These are phyloP conservation scores for Hylia prasina DNA, from an alignment of 2,113 vertebrate species.

Conservation along the genomic window DNA sequence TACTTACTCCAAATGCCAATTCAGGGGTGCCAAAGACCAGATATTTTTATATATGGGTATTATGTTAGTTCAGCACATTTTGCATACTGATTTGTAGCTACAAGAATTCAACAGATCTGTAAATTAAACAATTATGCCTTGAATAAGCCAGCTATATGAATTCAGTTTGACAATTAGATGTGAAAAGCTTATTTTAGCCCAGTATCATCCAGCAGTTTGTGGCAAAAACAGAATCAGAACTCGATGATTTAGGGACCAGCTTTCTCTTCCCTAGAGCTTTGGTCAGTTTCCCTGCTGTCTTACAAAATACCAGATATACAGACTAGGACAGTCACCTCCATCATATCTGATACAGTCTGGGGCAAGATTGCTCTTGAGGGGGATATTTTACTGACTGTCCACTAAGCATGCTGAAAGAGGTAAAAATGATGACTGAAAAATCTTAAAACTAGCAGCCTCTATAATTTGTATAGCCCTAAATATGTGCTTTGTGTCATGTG, in stretches of 20 bases:
- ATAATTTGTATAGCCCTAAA: not conserved
- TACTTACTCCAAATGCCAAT: not conserved
- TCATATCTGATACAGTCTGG: not conserved
- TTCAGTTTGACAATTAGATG: not conserved
- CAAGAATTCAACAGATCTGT: not conserved
- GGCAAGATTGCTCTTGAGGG: not conserved
- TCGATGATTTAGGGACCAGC: not conserved
- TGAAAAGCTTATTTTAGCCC: not conserved
- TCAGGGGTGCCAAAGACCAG: not conserved
- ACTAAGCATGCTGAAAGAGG: not conserved
- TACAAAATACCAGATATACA: not conserved
- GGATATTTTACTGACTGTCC: not conserved
- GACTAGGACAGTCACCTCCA: not conserved
- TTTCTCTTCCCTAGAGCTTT: not conserved
- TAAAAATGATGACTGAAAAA: not conserved
- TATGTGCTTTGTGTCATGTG: not conserved
- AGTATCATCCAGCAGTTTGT: not conserved
- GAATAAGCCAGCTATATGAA: not conserved
- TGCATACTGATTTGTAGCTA: not conserved
- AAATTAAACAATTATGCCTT: not conserved
- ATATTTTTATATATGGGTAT: not conserved
- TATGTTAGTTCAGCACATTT: not conserved
- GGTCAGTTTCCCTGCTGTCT: not conserved
- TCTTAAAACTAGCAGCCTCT: not conserved
- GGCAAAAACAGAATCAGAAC: not conserved